Percentiles rank a stretch among this genome's conserved stretches.
Evolutionary conservation across 2,888 invertebrate genomes (phyloP).

Genomic region (Xylota sylvarum): DNA sequence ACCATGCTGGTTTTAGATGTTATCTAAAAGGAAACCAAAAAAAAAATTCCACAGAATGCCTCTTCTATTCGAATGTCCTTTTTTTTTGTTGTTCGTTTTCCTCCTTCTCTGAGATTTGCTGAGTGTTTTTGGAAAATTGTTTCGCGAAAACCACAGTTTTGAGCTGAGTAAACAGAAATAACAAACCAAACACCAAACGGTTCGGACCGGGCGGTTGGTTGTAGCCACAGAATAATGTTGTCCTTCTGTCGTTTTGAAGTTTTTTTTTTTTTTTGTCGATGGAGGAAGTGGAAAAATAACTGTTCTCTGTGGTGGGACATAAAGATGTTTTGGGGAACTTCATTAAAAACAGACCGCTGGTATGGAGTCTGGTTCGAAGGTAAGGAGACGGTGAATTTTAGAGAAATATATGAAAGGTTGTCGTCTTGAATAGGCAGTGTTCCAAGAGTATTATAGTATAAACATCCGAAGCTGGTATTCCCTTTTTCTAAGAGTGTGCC

Average conservation of each 20-base stretch:
- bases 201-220: background rate
- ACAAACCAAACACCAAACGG: conserved; percentile 51
- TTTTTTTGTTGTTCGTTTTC: background rate
- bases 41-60: conserved; percentile 18
- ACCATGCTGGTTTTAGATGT: conserved; percentile 53
- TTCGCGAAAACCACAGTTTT: conserved; percentile 73
- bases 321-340: conserved; percentile 40
- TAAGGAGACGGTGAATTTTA: background rate
- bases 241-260: conserved; percentile 53
- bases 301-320: conserved; percentile 57
- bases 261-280: conserved; percentile 10
- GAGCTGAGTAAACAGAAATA: conserved; percentile 56
- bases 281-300: conserved; percentile 53
- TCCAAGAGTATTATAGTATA: too few relatives aligned
- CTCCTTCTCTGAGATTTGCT: conserved; percentile 13
- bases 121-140: conserved; percentile 59
- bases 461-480: too few relatives aligned
- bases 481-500: too few relatives aligned
- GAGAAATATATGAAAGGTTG: background rate
- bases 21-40: conserved; percentile 24
- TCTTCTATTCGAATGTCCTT: conserved; percentile 54
- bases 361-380: conserved; percentile 24
- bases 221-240: conserved; percentile 69
- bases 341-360: conserved; percentile 28
- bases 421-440: background rate